Evolutionary conservation across 2,888 invertebrate species (phyloP).

Genomic region (Lissonota sp.): DNA sequence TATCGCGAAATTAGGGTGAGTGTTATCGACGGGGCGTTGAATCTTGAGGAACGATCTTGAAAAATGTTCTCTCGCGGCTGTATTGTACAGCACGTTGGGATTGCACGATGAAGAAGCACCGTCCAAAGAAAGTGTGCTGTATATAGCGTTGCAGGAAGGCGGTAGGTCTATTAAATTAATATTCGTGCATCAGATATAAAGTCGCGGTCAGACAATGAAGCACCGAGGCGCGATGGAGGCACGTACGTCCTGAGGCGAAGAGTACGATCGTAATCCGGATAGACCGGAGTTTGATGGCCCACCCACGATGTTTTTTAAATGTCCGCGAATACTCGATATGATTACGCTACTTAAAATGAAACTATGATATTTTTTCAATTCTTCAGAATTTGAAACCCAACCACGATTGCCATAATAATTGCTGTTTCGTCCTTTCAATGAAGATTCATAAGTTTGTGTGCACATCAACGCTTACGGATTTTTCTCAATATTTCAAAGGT

Average conservation of each 20-base stretch:
- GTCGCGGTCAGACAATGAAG: slow-evolving; percentile 67
- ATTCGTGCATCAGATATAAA: slow-evolving; percentile 69
- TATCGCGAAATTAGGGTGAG: slow-evolving; percentile 5
- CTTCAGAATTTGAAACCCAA: neutral
- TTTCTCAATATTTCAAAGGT: too few species aligned
- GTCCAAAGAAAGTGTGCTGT: slow-evolving; percentile 18
- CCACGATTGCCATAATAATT: neutral
- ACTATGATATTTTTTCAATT: neutral
- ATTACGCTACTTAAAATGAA: neutral
- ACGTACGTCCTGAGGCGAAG: slow-evolving; percentile 64
- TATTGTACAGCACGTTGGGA: neutral
- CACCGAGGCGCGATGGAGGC: slow-evolving; percentile 51
- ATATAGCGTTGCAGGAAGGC: slow-evolving; percentile 47
- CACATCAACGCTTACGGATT: too few species aligned
- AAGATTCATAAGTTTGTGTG: too few species aligned
- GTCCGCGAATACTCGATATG: slow-evolving; percentile 36
- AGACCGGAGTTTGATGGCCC: slow-evolving; percentile 65
- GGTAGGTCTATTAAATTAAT: slow-evolving; percentile 69
- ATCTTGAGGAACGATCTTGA: slow-evolving; percentile 16
- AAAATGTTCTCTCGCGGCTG: neutral
- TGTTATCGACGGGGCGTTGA: slow-evolving; percentile 9
- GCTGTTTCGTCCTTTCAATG: neutral
- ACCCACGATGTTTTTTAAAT: slow-evolving; percentile 62
- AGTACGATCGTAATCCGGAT: slow-evolving; percentile 66
- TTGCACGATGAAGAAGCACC: slow-evolving; percentile 35